Conservation (phyloP, 1,140 invertebrate species). For the Campodea augens region DNA sequence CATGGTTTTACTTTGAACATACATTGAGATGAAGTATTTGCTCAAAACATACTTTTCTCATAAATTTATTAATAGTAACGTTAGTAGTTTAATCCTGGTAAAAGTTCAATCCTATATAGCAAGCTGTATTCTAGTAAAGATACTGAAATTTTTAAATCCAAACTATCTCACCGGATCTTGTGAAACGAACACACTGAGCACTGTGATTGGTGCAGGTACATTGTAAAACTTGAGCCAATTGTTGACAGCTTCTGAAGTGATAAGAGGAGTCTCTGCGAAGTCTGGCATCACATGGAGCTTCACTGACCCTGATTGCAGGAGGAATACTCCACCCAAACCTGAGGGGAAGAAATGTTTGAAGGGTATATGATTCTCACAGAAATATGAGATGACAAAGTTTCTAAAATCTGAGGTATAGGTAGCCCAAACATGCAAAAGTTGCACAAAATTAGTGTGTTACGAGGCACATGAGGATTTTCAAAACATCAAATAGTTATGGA, state of each 20-base stretch:
- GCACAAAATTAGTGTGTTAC: too few species aligned
- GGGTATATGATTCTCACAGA: slow-evolving; percentile 29
- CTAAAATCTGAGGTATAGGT: neutral
- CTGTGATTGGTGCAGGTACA: slow-evolving; percentile 29
- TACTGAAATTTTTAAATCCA: too few species aligned
- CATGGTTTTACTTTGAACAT: too few species aligned
- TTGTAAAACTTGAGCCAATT: slow-evolving; percentile 35
- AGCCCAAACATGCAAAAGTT: too few species aligned
- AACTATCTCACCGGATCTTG: slow-evolving; percentile 32
- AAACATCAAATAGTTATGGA: too few species aligned
- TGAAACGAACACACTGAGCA: slow-evolving; percentile 31
- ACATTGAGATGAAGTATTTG: too few species aligned
- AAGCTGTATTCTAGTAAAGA: too few species aligned
- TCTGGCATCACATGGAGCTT: slow-evolving; percentile 37
- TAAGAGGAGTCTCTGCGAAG: slow-evolving; percentile 27
- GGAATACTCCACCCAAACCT: slow-evolving; percentile 31
- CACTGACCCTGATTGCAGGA: slow-evolving; percentile 28
- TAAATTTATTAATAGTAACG: too few species aligned
- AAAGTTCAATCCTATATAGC: too few species aligned
- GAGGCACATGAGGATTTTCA: too few species aligned
- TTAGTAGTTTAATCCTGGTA: too few species aligned
- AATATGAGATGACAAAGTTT: slow-evolving; percentile 13
- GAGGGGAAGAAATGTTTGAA: slow-evolving; percentile 27
- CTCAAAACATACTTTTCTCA: too few species aligned
- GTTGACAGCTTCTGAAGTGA: slow-evolving; percentile 25